Conservation (phyloP, 1,140 invertebrate species). For the Hypothenemus hampei region DNA sequence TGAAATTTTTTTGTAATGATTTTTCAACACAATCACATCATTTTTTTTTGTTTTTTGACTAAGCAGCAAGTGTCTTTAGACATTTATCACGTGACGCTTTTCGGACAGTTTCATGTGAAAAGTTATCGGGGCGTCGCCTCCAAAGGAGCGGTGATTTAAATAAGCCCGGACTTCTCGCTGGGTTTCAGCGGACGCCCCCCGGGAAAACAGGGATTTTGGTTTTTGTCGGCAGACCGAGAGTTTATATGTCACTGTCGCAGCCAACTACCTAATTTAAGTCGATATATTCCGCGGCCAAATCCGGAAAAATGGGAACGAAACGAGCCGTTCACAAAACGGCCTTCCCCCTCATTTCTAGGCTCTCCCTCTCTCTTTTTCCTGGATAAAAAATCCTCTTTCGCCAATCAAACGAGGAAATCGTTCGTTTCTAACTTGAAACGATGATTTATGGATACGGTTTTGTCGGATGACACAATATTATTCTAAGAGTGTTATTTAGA, state of each 20-base stretch:
- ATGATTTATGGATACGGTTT: conserved; percentile 20
- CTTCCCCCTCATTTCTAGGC: too few species aligned
- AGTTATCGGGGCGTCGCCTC: conserved; percentile 44
- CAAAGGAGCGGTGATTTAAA: conserved; percentile 43
- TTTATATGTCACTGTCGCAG: conserved; percentile 44
- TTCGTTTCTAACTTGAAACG: conserved; percentile 4
- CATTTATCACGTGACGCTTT: too few species aligned
- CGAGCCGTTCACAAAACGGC: too few species aligned
- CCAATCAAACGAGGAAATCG: conserved; percentile 28
- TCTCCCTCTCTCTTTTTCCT: conserved; percentile 10
- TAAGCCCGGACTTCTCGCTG: conserved; percentile 45
- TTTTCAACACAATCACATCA: too few species aligned
- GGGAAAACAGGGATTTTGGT: conserved; percentile 44
- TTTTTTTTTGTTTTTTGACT: too few species aligned
- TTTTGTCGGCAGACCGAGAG: conserved; percentile 43
- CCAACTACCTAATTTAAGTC: conserved; percentile 41
- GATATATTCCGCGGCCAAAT: conserved; percentile 38
- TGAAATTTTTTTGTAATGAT: too few species aligned
- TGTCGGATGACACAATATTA: conserved; percentile 9
- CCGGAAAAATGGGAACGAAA: conserved; percentile 32
- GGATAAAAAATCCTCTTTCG: conserved; percentile 32
- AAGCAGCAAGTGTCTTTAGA: too few species aligned
- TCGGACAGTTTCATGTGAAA: conserved; percentile 42
- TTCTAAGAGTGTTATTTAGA: too few species aligned
- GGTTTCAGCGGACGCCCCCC: conserved; percentile 35